Evolutionary conservation across 2,888 invertebrate species (phyloP), one percentile per base, ranked within the genome.

Genomic region (Pseudeuparius sepicola): DNA sequence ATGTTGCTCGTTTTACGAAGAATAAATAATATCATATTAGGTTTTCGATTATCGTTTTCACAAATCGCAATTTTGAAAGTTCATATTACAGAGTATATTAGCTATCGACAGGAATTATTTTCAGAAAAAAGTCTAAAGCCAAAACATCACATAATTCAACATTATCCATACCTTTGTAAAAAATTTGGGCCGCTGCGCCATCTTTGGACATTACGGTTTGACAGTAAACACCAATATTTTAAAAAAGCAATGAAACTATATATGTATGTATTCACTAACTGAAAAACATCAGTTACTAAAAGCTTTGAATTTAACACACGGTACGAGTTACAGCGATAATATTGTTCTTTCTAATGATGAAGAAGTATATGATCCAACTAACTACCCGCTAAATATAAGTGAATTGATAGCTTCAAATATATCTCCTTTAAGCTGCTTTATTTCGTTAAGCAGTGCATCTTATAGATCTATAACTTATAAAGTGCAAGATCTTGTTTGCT

Each of bases 141-240:
- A 4, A 51, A 50, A 36, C 44, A 42, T 34, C 47, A 49, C 27
- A 42, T 34, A 35, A 17, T 47, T 9, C 23, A 23, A 7, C 50
- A 50, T 34, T 50, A 49, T 34, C 34, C 37, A 6, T 4, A 23
- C 9, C 34, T 44, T 24, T 42, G 44, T 25, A 20, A 38, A 34
- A 16, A 27, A 18, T 31, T 33, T 26, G 47, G 46, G n/a, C 46
- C 43, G 1, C 32, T 44, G 23, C 20, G 26, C 7, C 24, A 37
- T 18, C 26, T 34, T 17, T 45, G 42, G 39, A 41, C 38, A n/a
- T 31, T 45, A 29, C 24, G 46, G 4, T 45, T 38, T 40, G 45
- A 46, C 29, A 25, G 34, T 10, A 40, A 43, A 13, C 43, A 47
- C 31, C 33, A 30, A 10, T 31, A 38, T 30, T 41, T 34, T 7